These are phyloP conservation scores for Stenotaenia linearis DNA, from an alignment of 2,888 invertebrate genomes.

Conservation along the genomic window DNA sequence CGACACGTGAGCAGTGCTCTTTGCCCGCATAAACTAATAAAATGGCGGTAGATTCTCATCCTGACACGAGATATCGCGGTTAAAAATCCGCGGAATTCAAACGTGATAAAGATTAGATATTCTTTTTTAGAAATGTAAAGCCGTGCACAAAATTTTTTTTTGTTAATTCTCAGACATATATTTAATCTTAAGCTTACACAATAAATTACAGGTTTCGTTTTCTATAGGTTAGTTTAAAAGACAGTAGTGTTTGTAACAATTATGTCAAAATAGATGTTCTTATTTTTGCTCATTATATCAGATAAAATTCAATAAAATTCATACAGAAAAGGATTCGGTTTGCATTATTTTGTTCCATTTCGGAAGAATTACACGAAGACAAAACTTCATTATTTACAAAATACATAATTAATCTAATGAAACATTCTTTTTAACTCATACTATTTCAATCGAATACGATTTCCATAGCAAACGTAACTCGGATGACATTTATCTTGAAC, in stretches of 20 bases:
- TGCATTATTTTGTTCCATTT: slow-evolving; percentile 11
- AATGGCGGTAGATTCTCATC: no score
- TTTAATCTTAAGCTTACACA: slow-evolving; percentile 28
- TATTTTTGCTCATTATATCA: neutral
- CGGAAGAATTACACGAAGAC: slow-evolving; percentile 1
- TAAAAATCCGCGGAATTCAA: no score
- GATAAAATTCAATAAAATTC: slow-evolving; percentile 21
- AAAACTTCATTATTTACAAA: neutral
- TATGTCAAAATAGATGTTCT: slow-evolving; percentile 29
- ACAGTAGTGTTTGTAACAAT: slow-evolving; percentile 24
- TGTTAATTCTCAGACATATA: slow-evolving; percentile 29
- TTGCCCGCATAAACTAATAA: no score
- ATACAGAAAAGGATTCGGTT: neutral
- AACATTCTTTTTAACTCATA: no score
- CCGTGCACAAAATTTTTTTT: no score
- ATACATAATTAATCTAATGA: no score
- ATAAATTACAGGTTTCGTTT: neutral
- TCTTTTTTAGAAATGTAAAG: no score
- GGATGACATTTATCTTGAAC: neutral
- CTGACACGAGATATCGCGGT: no score
- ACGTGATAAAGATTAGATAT: no score
- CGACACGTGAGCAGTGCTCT: neutral
- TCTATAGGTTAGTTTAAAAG: neutral
- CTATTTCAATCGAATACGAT: neutral
- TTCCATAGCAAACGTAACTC: neutral